These are phyloP conservation scores for Chlamydotis undulata DNA, from an alignment of 2,113 vertebrate genomes.

Conservation along the genomic window DNA sequence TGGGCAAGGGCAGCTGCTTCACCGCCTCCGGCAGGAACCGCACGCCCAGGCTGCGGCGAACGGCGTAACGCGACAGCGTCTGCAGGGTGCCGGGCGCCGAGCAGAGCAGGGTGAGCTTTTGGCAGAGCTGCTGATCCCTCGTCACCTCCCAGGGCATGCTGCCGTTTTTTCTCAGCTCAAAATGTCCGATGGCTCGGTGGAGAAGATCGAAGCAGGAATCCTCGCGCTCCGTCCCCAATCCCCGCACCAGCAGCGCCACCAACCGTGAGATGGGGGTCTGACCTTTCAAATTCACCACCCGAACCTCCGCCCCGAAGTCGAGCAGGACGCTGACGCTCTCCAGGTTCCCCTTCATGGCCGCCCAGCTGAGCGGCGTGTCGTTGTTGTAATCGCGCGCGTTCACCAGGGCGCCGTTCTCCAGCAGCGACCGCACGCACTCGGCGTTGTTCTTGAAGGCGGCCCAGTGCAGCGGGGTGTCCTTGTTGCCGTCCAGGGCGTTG, in stretches of 20 bases:
- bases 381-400: constrained; percentile 92
- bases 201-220: constrained; percentile 92
- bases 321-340: constrained; percentile 91
- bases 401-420: constrained; percentile 88
- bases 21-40: constrained; percentile 89
- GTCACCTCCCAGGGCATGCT: constrained; percentile 87
- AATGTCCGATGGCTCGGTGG: constrained; percentile 82
- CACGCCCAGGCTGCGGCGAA: constrained; percentile 87
- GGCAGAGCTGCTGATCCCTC: constrained; percentile 89
- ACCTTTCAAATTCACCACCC: constrained; percentile 92
- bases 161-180: constrained; percentile 87
- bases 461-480: constrained; percentile 96
- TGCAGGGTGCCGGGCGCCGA: constrained; percentile 85
- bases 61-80: constrained; percentile 84
- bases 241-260: constrained; percentile 87
- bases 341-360: constrained; percentile 96
- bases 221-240: constrained; percentile 89
- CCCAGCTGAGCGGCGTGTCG: constrained; percentile 96
- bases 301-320: constrained; percentile 89
- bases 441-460: constrained; percentile 95
- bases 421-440: constrained; percentile 86
- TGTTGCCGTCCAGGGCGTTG: constrained; percentile 91
- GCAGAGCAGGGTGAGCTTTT: constrained; percentile 83
- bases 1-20: constrained; percentile 89
- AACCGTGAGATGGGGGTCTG: constrained; percentile 91